These are phyloP conservation scores for Ochlodes sylvanus DNA, from an alignment of 2,888 invertebrate genomes.

Conservation along the genomic window DNA sequence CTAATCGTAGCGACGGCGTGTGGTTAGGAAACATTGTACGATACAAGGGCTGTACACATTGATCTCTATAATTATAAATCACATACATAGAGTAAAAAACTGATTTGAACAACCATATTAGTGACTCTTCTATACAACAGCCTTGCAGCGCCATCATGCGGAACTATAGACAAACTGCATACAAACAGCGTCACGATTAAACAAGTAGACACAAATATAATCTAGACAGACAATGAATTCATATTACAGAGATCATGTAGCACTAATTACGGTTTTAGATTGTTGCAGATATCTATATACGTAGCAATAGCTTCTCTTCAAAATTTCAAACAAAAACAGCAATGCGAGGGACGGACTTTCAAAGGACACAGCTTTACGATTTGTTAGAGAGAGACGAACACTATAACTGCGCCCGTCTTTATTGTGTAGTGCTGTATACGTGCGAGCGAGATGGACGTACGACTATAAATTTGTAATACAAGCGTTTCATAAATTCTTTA, in stretches of 20 bases:
- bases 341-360: conserved; percentile 12
- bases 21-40: neutral
- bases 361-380: conserved; percentile 4
- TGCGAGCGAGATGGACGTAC: neutral
- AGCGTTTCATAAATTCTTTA: too few species aligned
- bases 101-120: too few species aligned
- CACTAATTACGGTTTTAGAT: neutral
- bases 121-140: too few species aligned
- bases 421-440: too few species aligned
- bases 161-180: neutral
- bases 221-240: too few species aligned
- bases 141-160: neutral
- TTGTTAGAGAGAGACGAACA: neutral
- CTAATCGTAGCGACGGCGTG: neutral
- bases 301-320: neutral
- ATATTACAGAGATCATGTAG: too few species aligned
- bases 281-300: neutral
- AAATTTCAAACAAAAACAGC: neutral
- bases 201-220: too few species aligned
- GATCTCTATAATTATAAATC: neutral
- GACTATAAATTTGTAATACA: neutral
- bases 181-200: too few species aligned
- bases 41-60: neutral
- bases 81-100: too few species aligned
- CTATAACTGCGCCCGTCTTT: neutral